phyloP scores from a whole-genome alignment of 2,797 vertebrate genomes.

The Typhlichthys eigenmanni region DNA sequence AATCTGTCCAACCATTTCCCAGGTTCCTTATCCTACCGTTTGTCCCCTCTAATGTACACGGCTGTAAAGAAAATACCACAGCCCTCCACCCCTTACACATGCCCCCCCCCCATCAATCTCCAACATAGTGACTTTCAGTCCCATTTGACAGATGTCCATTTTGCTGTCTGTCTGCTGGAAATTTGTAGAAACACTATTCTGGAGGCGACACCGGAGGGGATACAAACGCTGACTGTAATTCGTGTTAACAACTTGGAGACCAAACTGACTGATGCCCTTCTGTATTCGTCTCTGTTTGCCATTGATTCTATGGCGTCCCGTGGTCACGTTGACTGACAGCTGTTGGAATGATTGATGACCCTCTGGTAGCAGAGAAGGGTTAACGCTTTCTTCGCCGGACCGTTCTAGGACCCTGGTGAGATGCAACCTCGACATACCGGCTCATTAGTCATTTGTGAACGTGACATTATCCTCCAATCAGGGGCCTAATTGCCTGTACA shows the following conservation, averaged over 20 bases:
- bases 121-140: not conserved
- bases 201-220: slow-evolving; percentile 14
- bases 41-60: not conserved
- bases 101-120: not conserved
- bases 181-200: slow-evolving; percentile 20
- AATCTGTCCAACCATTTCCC: not conserved
- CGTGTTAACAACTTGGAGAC: slow-evolving; percentile 11
- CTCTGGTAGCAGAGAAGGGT: not conserved
- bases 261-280: slow-evolving; percentile 14
- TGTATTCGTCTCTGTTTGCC: slow-evolving; percentile 20
- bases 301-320: slow-evolving; percentile 24
- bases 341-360: slow-evolving; percentile 15
- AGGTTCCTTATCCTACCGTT: not conserved
- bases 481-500: not conserved
- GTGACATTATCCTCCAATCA: slow-evolving; percentile 10
- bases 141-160: slow-evolving; percentile 32
- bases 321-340: slow-evolving; percentile 31
- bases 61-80: slow-evolving; percentile 14
- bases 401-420: not conserved
- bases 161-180: slow-evolving; percentile 18
- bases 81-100: not conserved
- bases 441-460: slow-evolving; percentile 1
- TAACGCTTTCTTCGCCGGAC: not conserved
- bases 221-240: slow-evolving; percentile 16
- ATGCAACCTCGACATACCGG: not conserved